phyloP scores from a whole-genome alignment of 2,113 vertebrate genomes.

The Ptilorrhoa leucosticta region DNA sequence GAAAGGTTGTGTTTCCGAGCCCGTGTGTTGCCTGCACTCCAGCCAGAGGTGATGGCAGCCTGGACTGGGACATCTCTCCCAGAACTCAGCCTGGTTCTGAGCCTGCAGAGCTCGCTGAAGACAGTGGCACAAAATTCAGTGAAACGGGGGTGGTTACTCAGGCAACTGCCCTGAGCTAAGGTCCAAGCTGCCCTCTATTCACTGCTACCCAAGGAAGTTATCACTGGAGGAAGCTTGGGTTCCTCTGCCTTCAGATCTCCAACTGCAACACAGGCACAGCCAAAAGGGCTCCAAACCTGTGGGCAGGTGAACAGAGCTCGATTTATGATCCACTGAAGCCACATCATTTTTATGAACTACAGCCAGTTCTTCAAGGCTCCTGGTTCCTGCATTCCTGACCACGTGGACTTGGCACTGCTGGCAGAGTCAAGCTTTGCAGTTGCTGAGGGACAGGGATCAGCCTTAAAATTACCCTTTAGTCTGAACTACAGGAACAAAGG shows the following conservation, averaged over 20 bases:
- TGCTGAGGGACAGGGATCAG: background rate
- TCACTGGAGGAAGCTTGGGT: background rate
- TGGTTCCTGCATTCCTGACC: background rate
- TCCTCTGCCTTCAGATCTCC: background rate
- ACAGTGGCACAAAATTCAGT: background rate
- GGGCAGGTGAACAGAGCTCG: background rate
- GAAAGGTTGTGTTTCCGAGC: background rate
- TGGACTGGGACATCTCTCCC: background rate
- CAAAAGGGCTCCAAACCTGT: background rate
- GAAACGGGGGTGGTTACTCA: background rate
- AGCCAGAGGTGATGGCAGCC: background rate
- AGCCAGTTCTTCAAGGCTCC: background rate
- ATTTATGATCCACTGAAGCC: background rate
- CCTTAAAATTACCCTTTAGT: background rate
- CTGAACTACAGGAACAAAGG: background rate
- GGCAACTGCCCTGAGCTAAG: background rate
- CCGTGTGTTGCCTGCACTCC: background rate
- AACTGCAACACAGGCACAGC: background rate
- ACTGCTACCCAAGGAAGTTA: background rate
- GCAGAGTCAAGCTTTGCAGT: background rate
- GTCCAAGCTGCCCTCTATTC: background rate
- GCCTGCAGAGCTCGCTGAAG: background rate
- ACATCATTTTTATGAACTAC: background rate
- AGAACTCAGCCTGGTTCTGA: background rate
- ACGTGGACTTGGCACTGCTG: background rate